phyloP scores from a whole-genome alignment of 1,140 invertebrate species.

The Palaemon carinicauda region DNA sequence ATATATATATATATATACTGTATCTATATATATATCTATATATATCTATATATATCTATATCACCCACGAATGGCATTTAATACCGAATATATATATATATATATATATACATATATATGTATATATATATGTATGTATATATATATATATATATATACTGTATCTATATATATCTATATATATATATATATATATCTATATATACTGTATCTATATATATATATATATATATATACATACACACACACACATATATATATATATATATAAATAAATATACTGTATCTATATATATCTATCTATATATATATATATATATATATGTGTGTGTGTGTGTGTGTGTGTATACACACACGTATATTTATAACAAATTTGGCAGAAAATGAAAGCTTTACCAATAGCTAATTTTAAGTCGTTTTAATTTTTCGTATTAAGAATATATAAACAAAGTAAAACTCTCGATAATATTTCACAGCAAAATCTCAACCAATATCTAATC shows the following conservation, averaged over 20 bases:
- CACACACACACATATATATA: background rate
- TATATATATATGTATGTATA: slow-evolving; percentile 32
- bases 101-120: slow-evolving; percentile 25
- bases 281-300: background rate
- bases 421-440: no score
- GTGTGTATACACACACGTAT: no score
- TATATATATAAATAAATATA: background rate
- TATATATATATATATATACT: slow-evolving; percentile 29
- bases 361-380: no score
- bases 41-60: no score
- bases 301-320: background rate
- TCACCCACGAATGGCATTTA: no score
- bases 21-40: no score
- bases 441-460: no score
- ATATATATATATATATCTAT: slow-evolving; percentile 15
- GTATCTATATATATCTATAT: slow-evolving; percentile 14
- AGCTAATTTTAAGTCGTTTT: no score
- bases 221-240: slow-evolving; percentile 26
- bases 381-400: no score
- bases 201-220: slow-evolving; percentile 20
- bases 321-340: background rate
- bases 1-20: no score
- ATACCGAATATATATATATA: background rate
- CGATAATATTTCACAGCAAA: no score
- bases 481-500: no score